Evolutionary conservation across 2,888 invertebrate species (phyloP).

Genomic region (Epiblema foenella): DNA sequence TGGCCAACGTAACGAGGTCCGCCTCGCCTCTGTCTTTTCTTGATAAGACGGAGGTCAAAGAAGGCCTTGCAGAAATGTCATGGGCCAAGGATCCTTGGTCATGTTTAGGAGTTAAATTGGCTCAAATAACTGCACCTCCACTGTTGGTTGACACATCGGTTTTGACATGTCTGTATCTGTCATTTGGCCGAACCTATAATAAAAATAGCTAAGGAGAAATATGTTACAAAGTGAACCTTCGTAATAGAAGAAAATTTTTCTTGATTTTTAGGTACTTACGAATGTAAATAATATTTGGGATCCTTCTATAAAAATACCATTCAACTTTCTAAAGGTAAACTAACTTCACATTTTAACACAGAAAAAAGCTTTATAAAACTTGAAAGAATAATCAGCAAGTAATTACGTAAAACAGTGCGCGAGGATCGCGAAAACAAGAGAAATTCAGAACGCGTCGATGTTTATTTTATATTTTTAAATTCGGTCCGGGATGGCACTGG

Average conservation of each 20-base stretch:
- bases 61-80: slow-evolving; percentile 55
- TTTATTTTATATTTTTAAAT: slow-evolving; percentile 46
- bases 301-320: slow-evolving; percentile 28
- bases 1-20: slow-evolving; percentile 65
- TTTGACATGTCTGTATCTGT: slow-evolving; percentile 38
- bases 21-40: slow-evolving; percentile 54
- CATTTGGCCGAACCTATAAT: background rate
- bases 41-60: slow-evolving; percentile 48
- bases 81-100: slow-evolving; percentile 66
- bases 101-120: slow-evolving; percentile 73
- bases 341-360: slow-evolving; percentile 9
- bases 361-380: background rate
- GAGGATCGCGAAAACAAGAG: slow-evolving; percentile 47
- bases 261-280: slow-evolving; percentile 25
- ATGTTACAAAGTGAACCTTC: background rate
- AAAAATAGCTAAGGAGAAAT: background rate
- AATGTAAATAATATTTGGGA: slow-evolving; percentile 11
- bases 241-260: background rate
- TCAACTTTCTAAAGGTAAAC: slow-evolving; percentile 14
- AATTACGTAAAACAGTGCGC: background rate
- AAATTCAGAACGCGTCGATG: slow-evolving; percentile 43
- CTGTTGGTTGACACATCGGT: slow-evolving; percentile 64
- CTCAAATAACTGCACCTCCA: slow-evolving; percentile 76
- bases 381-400: background rate
- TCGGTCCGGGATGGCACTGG: slow-evolving; percentile 59